Evolutionary conservation across 2,113 vertebrate genomes (phyloP).

Genomic region (Erpornis zantholeuca): DNA sequence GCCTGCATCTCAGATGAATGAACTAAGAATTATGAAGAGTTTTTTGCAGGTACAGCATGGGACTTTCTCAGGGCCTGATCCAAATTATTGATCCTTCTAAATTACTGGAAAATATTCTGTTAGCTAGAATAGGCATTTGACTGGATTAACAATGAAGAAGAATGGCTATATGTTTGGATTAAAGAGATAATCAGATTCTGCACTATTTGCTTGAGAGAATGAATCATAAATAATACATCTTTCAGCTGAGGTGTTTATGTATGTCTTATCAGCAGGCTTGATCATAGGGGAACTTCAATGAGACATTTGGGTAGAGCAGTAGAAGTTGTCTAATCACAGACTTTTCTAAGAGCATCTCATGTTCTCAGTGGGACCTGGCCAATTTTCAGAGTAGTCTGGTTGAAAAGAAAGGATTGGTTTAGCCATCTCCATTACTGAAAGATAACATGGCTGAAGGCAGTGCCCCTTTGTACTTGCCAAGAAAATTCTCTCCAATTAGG

Average conservation of each 20-base stretch:
- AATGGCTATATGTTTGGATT: not conserved
- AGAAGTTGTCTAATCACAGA: constrained; percentile 42
- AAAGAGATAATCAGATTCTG: not conserved
- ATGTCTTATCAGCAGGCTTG: constrained; percentile 9
- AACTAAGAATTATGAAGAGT: not conserved
- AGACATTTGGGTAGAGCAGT: not conserved
- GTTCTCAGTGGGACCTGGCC: constrained; percentile 14
- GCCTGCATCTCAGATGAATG: not conserved
- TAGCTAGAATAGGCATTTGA: not conserved
- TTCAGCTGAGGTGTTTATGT: not conserved
- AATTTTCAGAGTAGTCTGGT: not conserved
- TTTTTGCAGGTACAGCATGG: not conserved
- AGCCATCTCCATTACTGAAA: constrained; percentile 29
- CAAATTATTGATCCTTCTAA: not conserved
- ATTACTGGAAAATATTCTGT: not conserved
- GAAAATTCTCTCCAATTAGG: not conserved
- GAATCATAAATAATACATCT: not conserved
- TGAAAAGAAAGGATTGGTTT: constrained; percentile 33
- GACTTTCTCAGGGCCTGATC: not conserved
- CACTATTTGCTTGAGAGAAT: not conserved
- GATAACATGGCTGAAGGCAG: not conserved
- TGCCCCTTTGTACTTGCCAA: not conserved
- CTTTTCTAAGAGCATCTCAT: constrained; percentile 27
- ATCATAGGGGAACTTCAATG: constrained; percentile 12
- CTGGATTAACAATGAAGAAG: not conserved